A percentile compares a stretch with the other conserved stretches of the same genome.
These are phyloP conservation scores for Deilephila elpenor DNA, from an alignment of 2,888 invertebrate genomes.

Conservation along the genomic window DNA sequence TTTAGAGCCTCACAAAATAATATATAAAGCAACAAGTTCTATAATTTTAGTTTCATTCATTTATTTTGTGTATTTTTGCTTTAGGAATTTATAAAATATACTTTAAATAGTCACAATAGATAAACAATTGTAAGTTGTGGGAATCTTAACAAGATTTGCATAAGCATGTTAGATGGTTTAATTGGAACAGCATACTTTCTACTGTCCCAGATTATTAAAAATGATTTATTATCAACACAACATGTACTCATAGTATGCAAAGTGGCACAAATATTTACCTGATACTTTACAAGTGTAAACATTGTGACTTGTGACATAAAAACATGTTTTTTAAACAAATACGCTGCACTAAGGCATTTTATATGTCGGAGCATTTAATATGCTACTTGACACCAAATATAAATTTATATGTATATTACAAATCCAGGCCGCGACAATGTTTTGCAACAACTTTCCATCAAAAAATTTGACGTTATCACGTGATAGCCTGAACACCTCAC, in stretches of 20 bases:
- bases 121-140: neutral
- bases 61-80: no score
- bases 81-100: no score
- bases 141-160: neutral
- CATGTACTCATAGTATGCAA: neutral
- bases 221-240: neutral
- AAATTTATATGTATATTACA: neutral
- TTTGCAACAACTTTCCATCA: slow-evolving; percentile 29
- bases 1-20: no score
- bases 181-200: neutral
- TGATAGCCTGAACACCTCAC: slow-evolving; percentile 17
- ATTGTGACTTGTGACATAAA: slow-evolving; percentile 6
- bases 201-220: neutral
- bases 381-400: neutral
- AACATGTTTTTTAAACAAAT: neutral
- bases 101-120: no score
- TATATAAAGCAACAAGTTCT: no score
- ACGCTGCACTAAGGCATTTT: no score
- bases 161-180: neutral
- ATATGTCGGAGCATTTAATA: neutral
- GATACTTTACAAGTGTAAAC: slow-evolving; percentile 1
- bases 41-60: no score
- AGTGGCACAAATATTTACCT: neutral
- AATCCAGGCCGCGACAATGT: neutral
- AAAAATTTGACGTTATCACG: slow-evolving; percentile 24